phyloP scores from a whole-genome alignment of 2,888 invertebrate species.

The Muscina levida region DNA sequence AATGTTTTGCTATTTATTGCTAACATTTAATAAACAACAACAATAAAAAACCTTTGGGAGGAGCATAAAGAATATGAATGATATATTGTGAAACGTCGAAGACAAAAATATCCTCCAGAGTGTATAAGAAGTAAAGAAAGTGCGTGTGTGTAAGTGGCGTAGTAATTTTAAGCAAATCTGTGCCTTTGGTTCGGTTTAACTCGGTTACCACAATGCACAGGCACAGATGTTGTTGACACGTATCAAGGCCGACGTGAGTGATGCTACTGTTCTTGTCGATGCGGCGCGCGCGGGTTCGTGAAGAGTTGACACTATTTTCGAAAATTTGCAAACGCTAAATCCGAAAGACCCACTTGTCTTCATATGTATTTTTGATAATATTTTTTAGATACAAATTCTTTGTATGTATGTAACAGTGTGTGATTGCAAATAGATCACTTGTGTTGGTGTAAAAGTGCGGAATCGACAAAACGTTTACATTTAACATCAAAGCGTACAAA shows the following conservation, averaged over 20 bases:
- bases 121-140: background rate
- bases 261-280: constrained; percentile 54
- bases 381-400: background rate
- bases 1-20: constrained; percentile 37
- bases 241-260: constrained; percentile 72
- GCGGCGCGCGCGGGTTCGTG: constrained; percentile 62
- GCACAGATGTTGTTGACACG: constrained; percentile 73
- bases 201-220: constrained; percentile 48
- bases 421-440: constrained; percentile 33
- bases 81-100: constrained; percentile 16
- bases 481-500: background rate
- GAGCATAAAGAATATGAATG: constrained; percentile 20
- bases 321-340: constrained; percentile 64
- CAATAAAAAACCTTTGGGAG: constrained; percentile 21
- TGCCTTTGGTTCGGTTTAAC: constrained; percentile 56
- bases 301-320: constrained; percentile 68
- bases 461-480: constrained; percentile 43
- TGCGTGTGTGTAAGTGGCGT: background rate
- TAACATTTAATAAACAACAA: constrained; percentile 41
- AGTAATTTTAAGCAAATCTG: constrained; percentile 42
- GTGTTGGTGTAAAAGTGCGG: constrained; percentile 30
- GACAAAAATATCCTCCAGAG: constrained; percentile 2
- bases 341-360: constrained; percentile 57
- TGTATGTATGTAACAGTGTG: background rate
- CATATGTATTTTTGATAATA: constrained; percentile 19